Conservation (phyloP, 2,888 invertebrate genomes). For the Mamestra brassicae region DNA sequence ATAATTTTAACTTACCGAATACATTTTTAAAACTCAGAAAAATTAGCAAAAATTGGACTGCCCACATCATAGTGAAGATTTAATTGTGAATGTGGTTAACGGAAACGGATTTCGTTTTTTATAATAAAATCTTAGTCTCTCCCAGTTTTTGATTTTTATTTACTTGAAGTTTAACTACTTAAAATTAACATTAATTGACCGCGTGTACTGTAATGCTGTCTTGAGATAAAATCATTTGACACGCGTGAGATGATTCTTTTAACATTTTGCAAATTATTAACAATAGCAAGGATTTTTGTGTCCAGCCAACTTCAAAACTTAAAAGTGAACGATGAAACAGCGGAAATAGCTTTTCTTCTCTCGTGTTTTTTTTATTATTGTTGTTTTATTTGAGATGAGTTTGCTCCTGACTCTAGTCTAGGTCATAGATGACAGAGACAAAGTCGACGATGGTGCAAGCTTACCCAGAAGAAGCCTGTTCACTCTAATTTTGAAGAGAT, state of each 20-base stretch:
- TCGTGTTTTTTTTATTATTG: neutral
- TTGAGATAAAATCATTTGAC: conserved; percentile 10
- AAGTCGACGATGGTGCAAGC: no score
- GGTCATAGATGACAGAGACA: no score
- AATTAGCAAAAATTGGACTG: conserved; percentile 2
- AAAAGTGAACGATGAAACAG: neutral
- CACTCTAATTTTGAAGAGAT: no score
- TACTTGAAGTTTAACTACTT: no score
- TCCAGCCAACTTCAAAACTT: neutral
- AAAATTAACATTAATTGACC: neutral
- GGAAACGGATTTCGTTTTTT: neutral
- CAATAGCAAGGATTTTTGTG: neutral
- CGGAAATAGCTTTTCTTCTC: neutral
- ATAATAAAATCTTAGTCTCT: neutral
- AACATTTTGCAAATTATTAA: neutral
- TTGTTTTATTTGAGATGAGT: no score
- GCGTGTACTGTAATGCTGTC: neutral
- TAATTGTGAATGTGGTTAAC: neutral
- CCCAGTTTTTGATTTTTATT: neutral
- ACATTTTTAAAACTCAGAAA: conserved; percentile 14
- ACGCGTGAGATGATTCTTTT: neutral
- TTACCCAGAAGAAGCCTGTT: no score
- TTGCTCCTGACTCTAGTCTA: no score
- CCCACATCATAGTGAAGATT: conserved; percentile 1
- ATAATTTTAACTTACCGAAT: conserved; percentile 15